Conservation (phyloP, 2,113 vertebrate species). For the Prietella phreatophila region DNA sequence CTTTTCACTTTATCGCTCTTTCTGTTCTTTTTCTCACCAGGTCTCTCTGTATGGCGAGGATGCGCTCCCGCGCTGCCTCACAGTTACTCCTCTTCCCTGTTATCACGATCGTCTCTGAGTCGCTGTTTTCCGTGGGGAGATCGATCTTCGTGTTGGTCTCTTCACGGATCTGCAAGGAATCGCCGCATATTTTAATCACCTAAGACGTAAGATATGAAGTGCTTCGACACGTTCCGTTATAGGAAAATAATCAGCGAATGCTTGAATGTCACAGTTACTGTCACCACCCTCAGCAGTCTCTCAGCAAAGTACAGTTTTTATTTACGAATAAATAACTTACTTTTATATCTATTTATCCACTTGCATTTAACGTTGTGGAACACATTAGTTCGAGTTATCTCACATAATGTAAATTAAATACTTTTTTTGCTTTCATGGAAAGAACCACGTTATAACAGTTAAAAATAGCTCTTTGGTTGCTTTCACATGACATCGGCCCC, state of each 20-base stretch:
- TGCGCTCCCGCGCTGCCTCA: constrained; percentile 75
- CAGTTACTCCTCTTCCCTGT: constrained; percentile 77
- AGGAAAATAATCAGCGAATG: not conserved
- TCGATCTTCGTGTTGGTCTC: constrained; percentile 84
- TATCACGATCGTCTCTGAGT: constrained; percentile 81
- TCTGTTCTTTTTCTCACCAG: constrained; percentile 67
- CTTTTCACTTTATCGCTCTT: not conserved
- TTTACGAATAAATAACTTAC: too few relatives aligned
- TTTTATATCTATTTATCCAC: too few relatives aligned
- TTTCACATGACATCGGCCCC: too few relatives aligned
- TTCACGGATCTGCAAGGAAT: constrained; percentile 73
- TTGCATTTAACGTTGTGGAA: too few relatives aligned
- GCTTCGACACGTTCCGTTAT: not conserved
- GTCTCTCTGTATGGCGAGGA: constrained; percentile 79
- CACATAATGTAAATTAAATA: not conserved
- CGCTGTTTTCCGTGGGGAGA: constrained; percentile 82
- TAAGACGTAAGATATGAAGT: not conserved
- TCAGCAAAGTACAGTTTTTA: too few relatives aligned
- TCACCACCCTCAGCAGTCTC: too few relatives aligned
- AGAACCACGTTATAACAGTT: too few relatives aligned
- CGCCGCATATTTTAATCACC: not conserved
- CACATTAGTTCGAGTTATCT: too few relatives aligned
- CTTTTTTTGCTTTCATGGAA: not conserved
- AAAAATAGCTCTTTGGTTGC: too few relatives aligned
- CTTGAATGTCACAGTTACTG: not conserved